Percentiles rank a stretch among this genome's conserved stretches.
These are phyloP conservation scores for Caradrina clavipalpis DNA, from an alignment of 2,888 invertebrate genomes.

Conservation along the genomic window DNA sequence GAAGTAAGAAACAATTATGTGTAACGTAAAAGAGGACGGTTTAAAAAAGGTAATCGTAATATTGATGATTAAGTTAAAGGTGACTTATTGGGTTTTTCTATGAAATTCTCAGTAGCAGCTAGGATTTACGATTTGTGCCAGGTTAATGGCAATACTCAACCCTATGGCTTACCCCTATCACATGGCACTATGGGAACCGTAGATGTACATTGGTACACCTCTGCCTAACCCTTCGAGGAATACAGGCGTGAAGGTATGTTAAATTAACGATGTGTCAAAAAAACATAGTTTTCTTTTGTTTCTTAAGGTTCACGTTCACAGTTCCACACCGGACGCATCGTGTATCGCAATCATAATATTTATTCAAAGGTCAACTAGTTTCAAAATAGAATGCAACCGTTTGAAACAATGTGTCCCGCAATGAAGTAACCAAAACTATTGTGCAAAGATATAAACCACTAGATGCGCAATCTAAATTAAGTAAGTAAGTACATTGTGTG, in stretches of 20 bases:
- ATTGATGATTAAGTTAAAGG: no score
- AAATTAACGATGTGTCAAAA: not conserved
- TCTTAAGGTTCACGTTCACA: not conserved
- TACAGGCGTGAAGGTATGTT: no score
- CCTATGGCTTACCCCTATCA: no score
- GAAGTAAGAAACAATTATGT: not conserved
- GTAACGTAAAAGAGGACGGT: no score
- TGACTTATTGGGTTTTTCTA: no score
- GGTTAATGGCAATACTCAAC: no score
- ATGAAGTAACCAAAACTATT: slow-evolving; percentile 2
- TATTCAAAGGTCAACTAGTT: slow-evolving; percentile 2
- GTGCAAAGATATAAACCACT: slow-evolving; percentile 10
- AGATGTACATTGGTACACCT: no score
- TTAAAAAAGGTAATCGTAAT: no score
- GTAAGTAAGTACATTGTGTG: slow-evolving; percentile 32
- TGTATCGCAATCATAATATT: not conserved
- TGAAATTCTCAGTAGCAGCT: no score
- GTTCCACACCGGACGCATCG: not conserved
- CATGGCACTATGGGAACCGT: no score
- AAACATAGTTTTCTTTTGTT: not conserved
- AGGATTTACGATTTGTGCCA: no score
- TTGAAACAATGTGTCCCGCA: slow-evolving; percentile 4
- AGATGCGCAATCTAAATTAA: slow-evolving; percentile 5
- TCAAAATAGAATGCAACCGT: slow-evolving; percentile 10
- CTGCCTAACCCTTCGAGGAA: no score